A percentile compares a stretch with the other conserved stretches of the same genome.
phyloP scores from a whole-genome alignment of 2,888 invertebrate species.

The Netelia virgata region DNA sequence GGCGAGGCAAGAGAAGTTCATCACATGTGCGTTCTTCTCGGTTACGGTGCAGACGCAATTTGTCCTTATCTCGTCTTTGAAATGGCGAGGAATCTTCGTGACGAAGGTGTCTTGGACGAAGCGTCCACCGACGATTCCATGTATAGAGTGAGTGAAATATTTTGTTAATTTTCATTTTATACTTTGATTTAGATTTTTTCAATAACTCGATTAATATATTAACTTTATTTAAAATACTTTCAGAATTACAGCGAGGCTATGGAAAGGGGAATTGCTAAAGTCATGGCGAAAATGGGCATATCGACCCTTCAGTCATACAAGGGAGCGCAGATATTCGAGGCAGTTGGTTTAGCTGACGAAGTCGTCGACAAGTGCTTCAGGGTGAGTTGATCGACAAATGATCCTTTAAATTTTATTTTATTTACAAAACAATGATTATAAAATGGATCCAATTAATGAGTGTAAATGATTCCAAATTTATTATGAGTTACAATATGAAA shows the following conservation, averaged over 20 bases:
- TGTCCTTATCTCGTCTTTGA: conserved; percentile 99
- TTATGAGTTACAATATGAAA: conserved; percentile 71
- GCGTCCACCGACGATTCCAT: conserved; percentile 92
- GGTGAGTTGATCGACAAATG: conserved; percentile 86
- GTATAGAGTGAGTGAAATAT: conserved; percentile 87
- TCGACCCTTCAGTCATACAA: conserved; percentile 99
- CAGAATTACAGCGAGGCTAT: conserved; percentile 95
- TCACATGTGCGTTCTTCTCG: conserved; percentile 97
- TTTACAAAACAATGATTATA: conserved; percentile 74
- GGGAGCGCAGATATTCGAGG: conserved; percentile 99
- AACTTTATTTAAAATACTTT: conserved; percentile 48
- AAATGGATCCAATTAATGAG: conserved; percentile 81
- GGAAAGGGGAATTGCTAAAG: conserved; percentile 96
- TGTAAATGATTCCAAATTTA: conserved; percentile 74
- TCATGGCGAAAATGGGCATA: conserved; percentile 99
- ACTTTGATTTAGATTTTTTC: conserved; percentile 17
- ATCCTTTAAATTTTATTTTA: conserved; percentile 18
- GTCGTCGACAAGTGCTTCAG: conserved; percentile 97
- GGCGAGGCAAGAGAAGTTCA: conserved; percentile 98
- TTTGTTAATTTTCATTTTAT: conserved; percentile 8
- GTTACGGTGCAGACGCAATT: conserved; percentile 98
- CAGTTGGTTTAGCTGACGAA: conserved; percentile 96
- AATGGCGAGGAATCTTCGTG: conserved; percentile 93
- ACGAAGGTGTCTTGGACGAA: conserved; percentile 93
- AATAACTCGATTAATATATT: not conserved